Evolutionary conservation across 1,140 invertebrate species (phyloP).

Genomic region (Globodera ellingtonae): DNA sequence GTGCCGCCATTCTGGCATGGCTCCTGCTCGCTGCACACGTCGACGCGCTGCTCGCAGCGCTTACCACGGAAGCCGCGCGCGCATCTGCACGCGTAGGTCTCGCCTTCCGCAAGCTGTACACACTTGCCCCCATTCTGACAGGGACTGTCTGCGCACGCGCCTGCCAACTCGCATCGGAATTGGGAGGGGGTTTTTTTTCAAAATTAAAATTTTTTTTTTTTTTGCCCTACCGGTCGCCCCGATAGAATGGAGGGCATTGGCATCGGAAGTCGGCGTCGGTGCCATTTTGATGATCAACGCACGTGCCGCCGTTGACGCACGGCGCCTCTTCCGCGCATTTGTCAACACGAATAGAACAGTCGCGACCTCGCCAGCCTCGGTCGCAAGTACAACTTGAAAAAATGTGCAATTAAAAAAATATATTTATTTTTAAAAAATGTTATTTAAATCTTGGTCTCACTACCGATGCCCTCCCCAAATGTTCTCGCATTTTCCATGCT

Average conservation of each 20-base stretch:
- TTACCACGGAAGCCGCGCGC: conserved; percentile 64
- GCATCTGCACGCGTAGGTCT: conserved; percentile 63
- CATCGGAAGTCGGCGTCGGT: conserved; percentile 40
- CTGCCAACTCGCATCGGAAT: conserved; percentile 50
- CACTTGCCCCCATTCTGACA: conserved; percentile 56
- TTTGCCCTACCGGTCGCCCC: conserved; percentile 32
- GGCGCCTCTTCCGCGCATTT: conserved; percentile 50
- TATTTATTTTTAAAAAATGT: too few species aligned
- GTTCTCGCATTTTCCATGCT: conserved; percentile 40
- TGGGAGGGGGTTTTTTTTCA: too few species aligned
- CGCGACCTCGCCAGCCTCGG: conserved; percentile 47
- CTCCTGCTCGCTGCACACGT: conserved; percentile 54
- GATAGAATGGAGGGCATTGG: conserved; percentile 51
- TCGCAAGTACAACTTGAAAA: conserved; percentile 48
- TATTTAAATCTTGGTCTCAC: too few species aligned
- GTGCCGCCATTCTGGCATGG: conserved; percentile 60
- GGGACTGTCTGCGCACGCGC: conserved; percentile 51
- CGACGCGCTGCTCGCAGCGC: conserved; percentile 63
- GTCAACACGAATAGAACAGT: conserved; percentile 47
- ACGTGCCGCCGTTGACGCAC: conserved; percentile 56
- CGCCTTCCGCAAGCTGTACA: conserved; percentile 43
- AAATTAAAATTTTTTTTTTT: too few species aligned
- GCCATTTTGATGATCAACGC: conserved; percentile 9
- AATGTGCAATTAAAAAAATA: background rate
- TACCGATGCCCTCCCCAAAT: conserved; percentile 37